Evolutionary conservation across 2,797 vertebrate species (phyloP), one percentile per base, ranked within the genome.

Genomic region (Diglossa cyanea): DNA sequence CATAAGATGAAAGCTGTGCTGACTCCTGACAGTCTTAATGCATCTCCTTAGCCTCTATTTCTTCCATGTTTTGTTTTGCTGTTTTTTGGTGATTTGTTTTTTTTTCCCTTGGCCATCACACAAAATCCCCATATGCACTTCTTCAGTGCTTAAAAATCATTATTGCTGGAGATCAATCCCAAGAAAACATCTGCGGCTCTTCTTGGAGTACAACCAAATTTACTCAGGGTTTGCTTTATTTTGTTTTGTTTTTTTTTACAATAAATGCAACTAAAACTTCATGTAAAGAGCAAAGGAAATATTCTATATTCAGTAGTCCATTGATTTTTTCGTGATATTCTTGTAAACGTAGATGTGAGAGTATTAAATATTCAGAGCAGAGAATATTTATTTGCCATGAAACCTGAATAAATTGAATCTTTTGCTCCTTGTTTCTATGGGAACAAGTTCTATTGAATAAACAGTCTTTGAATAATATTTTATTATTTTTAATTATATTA

Each of bases 401-500:
- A 97, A 90, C 42, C 65, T 84, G 42, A 67, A 92, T 78, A 96
- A 94, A 95, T 93, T 83, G 17, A 91, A 39, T 86, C 50, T 71
- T 93, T 97, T 82, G n/a, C 44, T 94, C 21, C 25, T 54, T 76
- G 86, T 96, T 95, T 61, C 88, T 94, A 95, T 94, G 92, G 90
- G 33, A 95, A 97, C 84, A 94, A 58, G 45, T 80, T 89, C 28
- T 72, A 94, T 86, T 82, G n/a, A 96, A 94, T 94, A 97, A 97
- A 95, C 53, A 96, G n/a, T 88, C 47, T 51, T 93, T 44, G 84
- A 74, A 75, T 79, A 78, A 87, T 95, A 94, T 82, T 96, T 96
- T 96, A 83, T 95, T 79, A 86, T 89, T 96, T 96, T 51, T 78
- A 97, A 92, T 95, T 94, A 76, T 81, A 94, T 82, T 96, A 89